Evolutionary conservation across 2,888 invertebrate genomes (phyloP).

Genomic region (Oithona nana): DNA sequence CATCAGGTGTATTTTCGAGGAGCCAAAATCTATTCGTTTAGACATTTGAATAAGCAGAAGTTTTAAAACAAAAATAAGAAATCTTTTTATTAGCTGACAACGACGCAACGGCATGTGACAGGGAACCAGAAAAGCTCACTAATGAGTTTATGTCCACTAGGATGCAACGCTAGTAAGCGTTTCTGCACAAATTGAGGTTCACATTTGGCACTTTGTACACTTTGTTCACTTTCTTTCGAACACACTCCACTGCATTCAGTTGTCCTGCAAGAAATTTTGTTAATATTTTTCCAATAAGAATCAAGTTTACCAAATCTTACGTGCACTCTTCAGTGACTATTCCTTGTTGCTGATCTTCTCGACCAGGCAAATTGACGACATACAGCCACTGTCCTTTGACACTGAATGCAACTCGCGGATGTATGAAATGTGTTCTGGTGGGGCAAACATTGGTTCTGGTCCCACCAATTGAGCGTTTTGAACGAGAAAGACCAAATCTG

Average conservation of each 20-base stretch:
- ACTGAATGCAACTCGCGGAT: neutral
- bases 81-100: too few species aligned
- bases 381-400: constrained; percentile 14
- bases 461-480: too few species aligned
- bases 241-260: neutral
- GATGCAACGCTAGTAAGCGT: neutral
- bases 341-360: neutral
- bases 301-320: neutral
- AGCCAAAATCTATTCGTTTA: too few species aligned
- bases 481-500: neutral
- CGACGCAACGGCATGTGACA: neutral
- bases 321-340: constrained; percentile 1
- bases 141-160: neutral
- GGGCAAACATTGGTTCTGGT: neutral
- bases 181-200: constrained; percentile 1
- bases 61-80: too few species aligned
- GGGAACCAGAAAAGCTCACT: neutral
- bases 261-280: neutral
- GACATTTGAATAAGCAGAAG: too few species aligned
- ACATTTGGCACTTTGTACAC: neutral
- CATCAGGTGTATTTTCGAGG: too few species aligned
- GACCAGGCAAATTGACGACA: constrained; percentile 3
- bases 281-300: neutral
- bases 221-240: neutral
- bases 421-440: neutral